These are phyloP conservation scores for Zygogramma bicolorata DNA, from an alignment of 2,888 invertebrate species.

Conservation along the genomic window DNA sequence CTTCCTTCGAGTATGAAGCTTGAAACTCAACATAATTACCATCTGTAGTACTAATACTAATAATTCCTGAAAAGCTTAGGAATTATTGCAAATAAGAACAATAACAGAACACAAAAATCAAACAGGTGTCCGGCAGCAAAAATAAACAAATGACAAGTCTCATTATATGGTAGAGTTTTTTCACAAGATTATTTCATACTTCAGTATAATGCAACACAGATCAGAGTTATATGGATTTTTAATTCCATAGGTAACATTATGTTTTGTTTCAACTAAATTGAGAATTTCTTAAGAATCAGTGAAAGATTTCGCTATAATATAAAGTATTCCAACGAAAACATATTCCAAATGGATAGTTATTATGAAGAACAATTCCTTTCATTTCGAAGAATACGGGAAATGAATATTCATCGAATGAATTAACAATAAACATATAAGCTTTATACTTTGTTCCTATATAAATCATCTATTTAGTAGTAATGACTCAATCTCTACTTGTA, in stretches of 20 bases:
- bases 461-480: background rate
- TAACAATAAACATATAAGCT: background rate
- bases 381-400: no score
- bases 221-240: background rate
- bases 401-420: no score
- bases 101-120: background rate
- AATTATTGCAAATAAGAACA: background rate
- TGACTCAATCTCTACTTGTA: background rate
- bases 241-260: background rate
- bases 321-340: background rate
- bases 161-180: background rate
- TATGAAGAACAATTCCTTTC: no score
- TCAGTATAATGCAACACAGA: background rate
- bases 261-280: background rate
- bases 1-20: background rate
- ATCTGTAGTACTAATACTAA: background rate
- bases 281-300: background rate
- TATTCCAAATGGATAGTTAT: background rate
- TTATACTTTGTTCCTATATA: background rate
- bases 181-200: background rate
- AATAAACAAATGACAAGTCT: background rate
- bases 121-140: background rate
- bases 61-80: background rate
- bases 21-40: no score
- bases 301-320: background rate